Conservation (phyloP, 2,113 vertebrate genomes). For the Bubo blakistoni region DNA sequence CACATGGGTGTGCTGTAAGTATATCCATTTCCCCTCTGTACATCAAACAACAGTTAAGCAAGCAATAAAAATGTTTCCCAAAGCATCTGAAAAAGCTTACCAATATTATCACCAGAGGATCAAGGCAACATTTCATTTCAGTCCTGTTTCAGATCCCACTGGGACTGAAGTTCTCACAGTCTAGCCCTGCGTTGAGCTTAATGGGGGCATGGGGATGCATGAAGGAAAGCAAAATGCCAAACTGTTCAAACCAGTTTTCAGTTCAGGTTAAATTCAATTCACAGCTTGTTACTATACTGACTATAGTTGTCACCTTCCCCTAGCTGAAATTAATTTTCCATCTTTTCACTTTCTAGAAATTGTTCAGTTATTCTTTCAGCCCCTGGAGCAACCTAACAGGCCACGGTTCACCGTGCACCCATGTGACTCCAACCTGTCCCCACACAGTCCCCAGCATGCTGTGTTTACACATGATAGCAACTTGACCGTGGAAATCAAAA, state of each 20-base stretch:
- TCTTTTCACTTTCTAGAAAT: background rate
- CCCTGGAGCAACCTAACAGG: background rate
- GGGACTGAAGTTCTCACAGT: background rate
- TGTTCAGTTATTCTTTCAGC: background rate
- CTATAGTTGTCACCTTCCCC: background rate
- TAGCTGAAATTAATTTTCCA: background rate
- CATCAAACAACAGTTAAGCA: background rate
- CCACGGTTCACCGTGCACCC: rapidly evolving
- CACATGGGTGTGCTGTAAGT: background rate
- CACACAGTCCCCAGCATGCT: rapidly evolving
- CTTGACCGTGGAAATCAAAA: background rate
- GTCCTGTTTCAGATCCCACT: background rate
- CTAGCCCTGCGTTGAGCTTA: background rate
- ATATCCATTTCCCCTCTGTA: background rate
- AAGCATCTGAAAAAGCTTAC: background rate
- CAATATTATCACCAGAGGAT: background rate
- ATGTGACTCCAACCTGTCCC: rapidly evolving
- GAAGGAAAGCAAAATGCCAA: background rate
- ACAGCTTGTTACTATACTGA: background rate
- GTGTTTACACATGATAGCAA: background rate
- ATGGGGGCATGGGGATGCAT: rapidly evolving
- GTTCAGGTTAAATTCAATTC: background rate
- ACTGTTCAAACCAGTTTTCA: background rate
- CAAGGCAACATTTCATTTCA: background rate
- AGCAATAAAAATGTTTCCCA: background rate